A percentile compares a stretch with the other conserved stretches of the same genome.
phyloP scores from a whole-genome alignment of 2,888 invertebrate species.

The Latrodectus elegans region DNA sequence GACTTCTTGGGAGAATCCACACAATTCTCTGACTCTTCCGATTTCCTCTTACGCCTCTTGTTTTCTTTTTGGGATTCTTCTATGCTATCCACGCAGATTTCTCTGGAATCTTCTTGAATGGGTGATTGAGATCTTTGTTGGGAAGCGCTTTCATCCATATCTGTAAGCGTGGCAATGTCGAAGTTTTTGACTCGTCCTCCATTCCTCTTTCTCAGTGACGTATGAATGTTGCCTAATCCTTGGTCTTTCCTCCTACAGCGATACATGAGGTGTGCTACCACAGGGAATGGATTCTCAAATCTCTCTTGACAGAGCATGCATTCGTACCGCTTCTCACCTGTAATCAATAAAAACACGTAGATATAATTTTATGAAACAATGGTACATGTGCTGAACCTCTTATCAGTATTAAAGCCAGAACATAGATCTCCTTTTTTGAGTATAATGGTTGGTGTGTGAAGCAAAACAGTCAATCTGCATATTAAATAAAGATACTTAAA shows the following conservation, averaged over 20 bases:
- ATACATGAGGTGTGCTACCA: conserved; percentile 70
- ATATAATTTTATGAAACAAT: no score
- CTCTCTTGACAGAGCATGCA: conserved; percentile 70
- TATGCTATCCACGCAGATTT: not conserved
- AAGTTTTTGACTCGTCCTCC: conserved; percentile 70
- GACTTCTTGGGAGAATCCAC: conserved; percentile 29
- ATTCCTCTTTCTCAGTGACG: conserved; percentile 36
- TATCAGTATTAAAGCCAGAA: no score
- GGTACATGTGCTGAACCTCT: no score
- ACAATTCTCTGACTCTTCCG: conserved; percentile 14
- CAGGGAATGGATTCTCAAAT: conserved; percentile 70
- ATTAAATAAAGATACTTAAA: no score
- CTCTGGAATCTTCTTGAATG: not conserved
- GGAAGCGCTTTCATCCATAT: conserved; percentile 49
- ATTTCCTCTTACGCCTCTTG: conserved; percentile 15
- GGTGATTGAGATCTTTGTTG: not conserved
- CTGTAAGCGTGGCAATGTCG: conserved; percentile 71
- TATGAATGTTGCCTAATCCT: conserved; percentile 27
- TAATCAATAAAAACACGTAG: not conserved
- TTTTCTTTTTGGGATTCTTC: not conserved
- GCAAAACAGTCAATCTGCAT: no score
- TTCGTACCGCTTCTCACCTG: conserved; percentile 69
- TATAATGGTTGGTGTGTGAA: no score
- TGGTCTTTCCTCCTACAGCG: conserved; percentile 67
- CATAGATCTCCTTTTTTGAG: no score